A percentile compares a stretch with the other conserved stretches of the same genome.
Evolutionary conservation across 2,797 vertebrate genomes (phyloP).

Genomic region (Calcarius lapponicus): DNA sequence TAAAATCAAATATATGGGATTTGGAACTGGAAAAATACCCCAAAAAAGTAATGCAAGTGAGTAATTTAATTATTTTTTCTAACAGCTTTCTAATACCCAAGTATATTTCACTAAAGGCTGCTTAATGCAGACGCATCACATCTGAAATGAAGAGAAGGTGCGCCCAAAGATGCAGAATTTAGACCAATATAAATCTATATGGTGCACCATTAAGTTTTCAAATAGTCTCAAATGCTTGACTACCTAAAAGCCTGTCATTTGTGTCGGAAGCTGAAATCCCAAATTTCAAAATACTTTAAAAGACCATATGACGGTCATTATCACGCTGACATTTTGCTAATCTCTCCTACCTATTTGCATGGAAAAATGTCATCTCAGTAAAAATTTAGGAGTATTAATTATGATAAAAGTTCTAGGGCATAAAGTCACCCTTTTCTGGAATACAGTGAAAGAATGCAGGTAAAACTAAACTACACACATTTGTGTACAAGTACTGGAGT

Average conservation of each 20-base stretch:
- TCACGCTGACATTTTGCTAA: background rate
- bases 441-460: background rate
- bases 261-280: background rate
- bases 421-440: background rate
- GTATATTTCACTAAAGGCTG: background rate
- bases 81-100: background rate
- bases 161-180: background rate
- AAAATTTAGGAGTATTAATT: background rate
- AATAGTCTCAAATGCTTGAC: background rate
- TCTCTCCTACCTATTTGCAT: background rate
- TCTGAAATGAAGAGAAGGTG: background rate
- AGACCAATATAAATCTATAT: background rate
- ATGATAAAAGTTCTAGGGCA: background rate
- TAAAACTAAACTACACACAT: background rate
- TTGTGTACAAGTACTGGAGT: background rate
- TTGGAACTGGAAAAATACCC: slow-evolving; percentile 73
- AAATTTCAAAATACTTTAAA: background rate
- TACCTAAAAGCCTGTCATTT: background rate
- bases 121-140: background rate
- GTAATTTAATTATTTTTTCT: background rate
- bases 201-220: background rate
- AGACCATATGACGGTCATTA: background rate
- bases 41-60: slow-evolving; percentile 59
- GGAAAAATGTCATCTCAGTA: background rate
- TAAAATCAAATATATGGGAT: slow-evolving; percentile 64